Evolutionary conservation across 1,140 invertebrate species (phyloP).

Genomic region (Drosophila triauraria): DNA sequence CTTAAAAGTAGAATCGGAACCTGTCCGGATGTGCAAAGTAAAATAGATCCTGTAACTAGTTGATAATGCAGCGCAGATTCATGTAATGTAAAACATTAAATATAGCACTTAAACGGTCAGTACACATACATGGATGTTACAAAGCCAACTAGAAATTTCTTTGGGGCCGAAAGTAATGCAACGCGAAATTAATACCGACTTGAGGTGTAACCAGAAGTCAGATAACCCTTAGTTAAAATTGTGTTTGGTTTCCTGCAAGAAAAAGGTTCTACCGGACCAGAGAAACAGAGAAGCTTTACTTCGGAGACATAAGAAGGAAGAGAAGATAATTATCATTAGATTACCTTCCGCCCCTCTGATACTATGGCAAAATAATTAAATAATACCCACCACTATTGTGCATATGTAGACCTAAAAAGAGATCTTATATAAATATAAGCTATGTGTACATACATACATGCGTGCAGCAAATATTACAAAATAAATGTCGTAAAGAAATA

Average conservation of each 20-base stretch:
- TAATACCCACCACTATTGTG: conserved; percentile 34
- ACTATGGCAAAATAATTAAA: conserved; percentile 7
- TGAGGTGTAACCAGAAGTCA: conserved; percentile 9
- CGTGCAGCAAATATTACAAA: conserved; percentile 35
- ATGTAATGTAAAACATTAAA: conserved; percentile 38
- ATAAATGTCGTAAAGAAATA: conserved; percentile 33
- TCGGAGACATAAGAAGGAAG: background rate
- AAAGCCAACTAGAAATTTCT: conserved; percentile 3
- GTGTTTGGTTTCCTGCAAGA: background rate
- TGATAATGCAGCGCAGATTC: conserved; percentile 22
- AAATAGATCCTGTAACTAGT: conserved; percentile 39
- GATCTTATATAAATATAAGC: conserved; percentile 34
- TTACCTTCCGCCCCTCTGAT: conserved; percentile 5
- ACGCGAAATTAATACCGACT: background rate
- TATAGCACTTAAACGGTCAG: conserved; percentile 7
- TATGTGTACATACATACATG: conserved; percentile 34
- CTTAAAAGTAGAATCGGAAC: background rate
- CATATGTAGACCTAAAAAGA: conserved; percentile 32
- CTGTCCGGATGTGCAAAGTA: conserved; percentile 29
- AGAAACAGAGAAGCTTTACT: conserved; percentile 1
- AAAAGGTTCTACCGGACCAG: background rate
- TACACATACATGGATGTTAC: conserved; percentile 3
- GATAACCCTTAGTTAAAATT: conserved; percentile 2
- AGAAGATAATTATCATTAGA: background rate
- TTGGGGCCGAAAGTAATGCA: background rate